phyloP scores from a whole-genome alignment of 2,888 invertebrate genomes.

The Rhodophaea formosa region DNA sequence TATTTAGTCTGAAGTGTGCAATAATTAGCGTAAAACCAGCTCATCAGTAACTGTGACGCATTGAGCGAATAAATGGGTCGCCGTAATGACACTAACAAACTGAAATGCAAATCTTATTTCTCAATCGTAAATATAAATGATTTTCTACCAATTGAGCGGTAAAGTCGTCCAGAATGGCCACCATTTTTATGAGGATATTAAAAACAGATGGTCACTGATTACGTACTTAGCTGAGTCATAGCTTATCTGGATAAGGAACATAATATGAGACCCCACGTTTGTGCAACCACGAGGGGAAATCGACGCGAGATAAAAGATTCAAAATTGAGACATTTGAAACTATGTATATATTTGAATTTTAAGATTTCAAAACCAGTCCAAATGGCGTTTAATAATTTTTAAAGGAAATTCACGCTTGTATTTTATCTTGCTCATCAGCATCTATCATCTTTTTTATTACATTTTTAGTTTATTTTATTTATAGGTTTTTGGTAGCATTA shows the following conservation, averaged over 20 bases:
- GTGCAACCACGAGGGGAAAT: constrained; percentile 36
- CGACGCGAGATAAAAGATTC: constrained; percentile 10
- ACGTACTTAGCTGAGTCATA: constrained; percentile 63
- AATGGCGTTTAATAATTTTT: background rate
- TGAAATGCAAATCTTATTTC: constrained; percentile 10
- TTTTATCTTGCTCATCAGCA: background rate
- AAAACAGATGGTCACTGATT: constrained; percentile 70
- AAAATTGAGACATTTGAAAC: background rate
- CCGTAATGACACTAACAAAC: constrained; percentile 7
- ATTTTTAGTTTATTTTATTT: background rate
- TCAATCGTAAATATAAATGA: constrained; percentile 8
- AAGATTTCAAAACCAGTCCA: background rate
- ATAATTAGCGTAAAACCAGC: constrained; percentile 15
- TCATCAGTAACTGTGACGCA: constrained; percentile 1
- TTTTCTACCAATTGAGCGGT: background rate
- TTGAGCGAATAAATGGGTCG: constrained; percentile 14
- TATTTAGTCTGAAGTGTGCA: background rate
- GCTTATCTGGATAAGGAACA: constrained; percentile 64
- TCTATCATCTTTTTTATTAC: background rate
- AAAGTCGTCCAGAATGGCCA: constrained; percentile 30
- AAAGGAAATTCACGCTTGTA: background rate
- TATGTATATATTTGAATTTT: background rate
- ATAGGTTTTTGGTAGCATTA: too few species aligned
- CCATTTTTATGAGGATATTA: constrained; percentile 62
- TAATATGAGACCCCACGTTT: constrained; percentile 51